Evolutionary conservation across 2,888 invertebrate genomes (phyloP), one percentile per base, ranked within the genome.

Genomic region (Pycnomerus fuliginosus): DNA sequence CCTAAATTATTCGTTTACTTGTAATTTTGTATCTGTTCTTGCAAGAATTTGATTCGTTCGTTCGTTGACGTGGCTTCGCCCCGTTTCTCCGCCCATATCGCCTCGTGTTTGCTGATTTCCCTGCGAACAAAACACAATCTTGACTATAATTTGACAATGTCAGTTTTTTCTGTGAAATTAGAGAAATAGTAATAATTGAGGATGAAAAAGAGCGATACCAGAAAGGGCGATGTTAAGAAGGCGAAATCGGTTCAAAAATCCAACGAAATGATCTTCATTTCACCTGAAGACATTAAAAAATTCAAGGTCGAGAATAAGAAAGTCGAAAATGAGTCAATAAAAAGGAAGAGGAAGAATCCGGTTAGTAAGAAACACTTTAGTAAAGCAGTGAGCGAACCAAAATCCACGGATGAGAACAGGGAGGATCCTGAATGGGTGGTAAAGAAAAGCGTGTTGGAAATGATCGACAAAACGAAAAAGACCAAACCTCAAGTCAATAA

Each of bases 21-120:
- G 61, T 82, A 82, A 71, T 83, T 83, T 68, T 87, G 84, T 57
- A 88, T 79, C 77, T 90, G 89, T 62, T 84, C 85, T 67, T 89
- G 85, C 73, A 90, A 76, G 12, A 82, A 74, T 62, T 85, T 84
- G 55, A 89, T 80, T 69, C 86, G 82, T 70, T 90, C 89, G 33
- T 85, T 83, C 1, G 89, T 87, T 42, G 86, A 86, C 22, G 84
- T 79, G 41, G 87, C 86, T 73, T 90, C 89, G 3, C 89, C 89
- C 69, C 88, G 85, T 62, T 88, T 87, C 61, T 88, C 84, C 30
- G 85, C 71, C 84, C 84, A 90, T 56, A 87, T 71, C 0, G 87
- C 79, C 71, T 90, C 89, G 64, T 87, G 85, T 53, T 83, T 70
- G 58, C 74, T 82, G 15, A 90, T 71, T 72, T 92, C 90, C 65